Evolutionary conservation across 2,888 invertebrate genomes (phyloP).

Genomic region (Standfussiana lucernea): DNA sequence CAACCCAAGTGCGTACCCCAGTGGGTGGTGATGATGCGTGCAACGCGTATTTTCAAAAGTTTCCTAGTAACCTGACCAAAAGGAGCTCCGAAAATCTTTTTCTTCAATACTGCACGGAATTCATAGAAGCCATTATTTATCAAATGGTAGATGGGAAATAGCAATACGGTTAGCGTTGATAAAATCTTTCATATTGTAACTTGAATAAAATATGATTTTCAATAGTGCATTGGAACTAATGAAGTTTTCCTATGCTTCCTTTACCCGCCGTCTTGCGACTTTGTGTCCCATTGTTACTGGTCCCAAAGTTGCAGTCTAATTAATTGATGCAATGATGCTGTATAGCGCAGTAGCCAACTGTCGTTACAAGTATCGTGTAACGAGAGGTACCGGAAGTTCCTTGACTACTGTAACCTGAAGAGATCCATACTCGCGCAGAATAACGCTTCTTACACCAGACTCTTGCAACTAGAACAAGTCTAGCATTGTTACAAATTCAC

Average conservation of each 20-base stretch:
- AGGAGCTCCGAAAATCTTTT: neutral
- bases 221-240: neutral
- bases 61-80: neutral
- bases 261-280: neutral
- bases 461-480: constrained; percentile 1
- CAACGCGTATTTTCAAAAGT: neutral
- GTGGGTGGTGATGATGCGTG: neutral
- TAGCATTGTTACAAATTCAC: constrained; percentile 7
- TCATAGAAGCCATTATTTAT: neutral
- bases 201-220: constrained; percentile 17
- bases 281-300: neutral
- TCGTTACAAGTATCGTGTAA: neutral
- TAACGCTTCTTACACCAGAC: neutral
- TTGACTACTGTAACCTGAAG: neutral
- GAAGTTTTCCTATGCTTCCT: neutral
- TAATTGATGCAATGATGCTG: neutral
- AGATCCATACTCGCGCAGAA: neutral
- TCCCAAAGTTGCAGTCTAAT: neutral
- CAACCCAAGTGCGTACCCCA: neutral
- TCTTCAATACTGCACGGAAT: neutral
- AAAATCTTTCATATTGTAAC: neutral
- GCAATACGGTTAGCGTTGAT: neutral
- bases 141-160: neutral
- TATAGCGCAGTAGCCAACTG: neutral
- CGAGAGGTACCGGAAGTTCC: neutral